Conservation (phyloP, 1,140 invertebrate species). For the Aleiodes sp. region DNA sequence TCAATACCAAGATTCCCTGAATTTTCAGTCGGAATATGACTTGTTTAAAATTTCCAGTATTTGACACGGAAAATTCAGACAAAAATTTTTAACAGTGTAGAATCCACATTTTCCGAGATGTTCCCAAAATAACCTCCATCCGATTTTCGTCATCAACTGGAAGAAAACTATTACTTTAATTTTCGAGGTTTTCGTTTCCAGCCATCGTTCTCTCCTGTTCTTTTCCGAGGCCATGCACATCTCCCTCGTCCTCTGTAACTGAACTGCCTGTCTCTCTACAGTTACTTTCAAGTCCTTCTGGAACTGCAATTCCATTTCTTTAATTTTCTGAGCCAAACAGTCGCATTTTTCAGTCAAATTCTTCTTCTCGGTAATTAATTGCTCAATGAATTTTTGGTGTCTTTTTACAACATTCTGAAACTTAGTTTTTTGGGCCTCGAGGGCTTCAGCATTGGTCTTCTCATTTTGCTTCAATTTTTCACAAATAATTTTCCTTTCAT, state of each 20-base stretch:
- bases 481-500: conserved; percentile 57
- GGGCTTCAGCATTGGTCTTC: conserved; percentile 50
- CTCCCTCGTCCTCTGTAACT: conserved; percentile 73
- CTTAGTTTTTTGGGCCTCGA: conserved; percentile 73
- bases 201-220: conserved; percentile 73
- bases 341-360: conserved; percentile 74
- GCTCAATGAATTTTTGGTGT: conserved; percentile 77
- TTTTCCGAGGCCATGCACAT: conserved; percentile 74
- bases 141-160: background rate
- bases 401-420: conserved; percentile 71
- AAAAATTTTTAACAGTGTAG: no score
- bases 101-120: no score
- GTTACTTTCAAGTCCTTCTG: conserved; percentile 68
- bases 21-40: no score
- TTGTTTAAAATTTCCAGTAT: no score
- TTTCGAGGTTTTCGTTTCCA: conserved; percentile 76
- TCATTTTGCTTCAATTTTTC: conserved; percentile 58
- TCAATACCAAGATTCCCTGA: no score
- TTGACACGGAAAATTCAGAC: no score
- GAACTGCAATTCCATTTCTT: conserved; percentile 68
- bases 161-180: conserved; percentile 68
- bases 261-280: conserved; percentile 72
- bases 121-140: no score
- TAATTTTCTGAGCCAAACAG: conserved; percentile 63
- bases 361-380: conserved; percentile 74